Evolutionary conservation across 2,113 vertebrate genomes (phyloP).

Genomic region (Laticauda colubrina): DNA sequence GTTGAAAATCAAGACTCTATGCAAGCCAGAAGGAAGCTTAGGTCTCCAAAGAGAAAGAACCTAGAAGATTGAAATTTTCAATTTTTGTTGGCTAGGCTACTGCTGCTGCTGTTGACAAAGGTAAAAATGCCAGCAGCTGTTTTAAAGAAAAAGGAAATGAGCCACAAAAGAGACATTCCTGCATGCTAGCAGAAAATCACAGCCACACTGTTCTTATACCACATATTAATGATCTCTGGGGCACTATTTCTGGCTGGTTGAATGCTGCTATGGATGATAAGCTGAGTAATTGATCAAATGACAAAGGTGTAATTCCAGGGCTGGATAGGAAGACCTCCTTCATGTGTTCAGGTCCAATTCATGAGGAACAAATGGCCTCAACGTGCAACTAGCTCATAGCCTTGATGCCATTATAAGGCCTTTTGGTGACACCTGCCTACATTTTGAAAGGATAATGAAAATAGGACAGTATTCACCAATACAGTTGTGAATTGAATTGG

Average conservation of each 20-base stretch:
- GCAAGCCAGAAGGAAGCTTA: constrained; percentile 14
- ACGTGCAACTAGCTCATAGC: neutral
- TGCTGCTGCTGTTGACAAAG: constrained; percentile 26
- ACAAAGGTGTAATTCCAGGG: neutral
- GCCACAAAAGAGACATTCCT: constrained; percentile 18
- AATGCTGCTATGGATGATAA: neutral
- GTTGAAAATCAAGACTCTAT: neutral
- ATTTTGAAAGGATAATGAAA: neutral
- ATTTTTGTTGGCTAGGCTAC: constrained; percentile 15
- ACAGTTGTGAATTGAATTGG: neutral
- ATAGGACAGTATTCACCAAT: neutral
- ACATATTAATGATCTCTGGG: constrained; percentile 4
- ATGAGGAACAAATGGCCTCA: too few relatives aligned
- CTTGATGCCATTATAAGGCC: neutral
- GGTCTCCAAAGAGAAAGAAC: neutral
- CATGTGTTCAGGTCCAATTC: neutral
- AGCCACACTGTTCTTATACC: constrained; percentile 38
- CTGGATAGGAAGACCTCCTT: neutral
- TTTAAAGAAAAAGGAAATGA: constrained; percentile 41
- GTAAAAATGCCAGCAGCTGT: constrained; percentile 42
- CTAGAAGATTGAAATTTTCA: constrained; percentile 29
- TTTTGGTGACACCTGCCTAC: neutral
- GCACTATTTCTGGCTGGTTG: neutral
- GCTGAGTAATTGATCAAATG: neutral
- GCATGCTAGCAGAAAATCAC: neutral